Evolutionary conservation across 1,140 invertebrate genomes (phyloP).

Genomic region (Dreissena polymorpha): DNA sequence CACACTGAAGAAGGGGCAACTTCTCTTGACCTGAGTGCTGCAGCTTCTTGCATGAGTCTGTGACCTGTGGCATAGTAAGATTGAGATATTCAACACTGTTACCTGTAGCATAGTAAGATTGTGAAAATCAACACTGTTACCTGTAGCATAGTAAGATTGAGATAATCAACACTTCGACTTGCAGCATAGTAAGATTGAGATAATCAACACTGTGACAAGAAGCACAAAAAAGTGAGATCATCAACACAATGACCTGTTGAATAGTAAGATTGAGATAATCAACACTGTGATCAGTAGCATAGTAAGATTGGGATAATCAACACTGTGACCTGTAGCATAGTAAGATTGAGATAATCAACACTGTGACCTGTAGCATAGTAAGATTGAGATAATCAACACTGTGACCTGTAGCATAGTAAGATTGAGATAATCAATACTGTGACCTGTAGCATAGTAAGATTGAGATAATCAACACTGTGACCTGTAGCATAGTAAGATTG

Average conservation of each 20-base stretch:
- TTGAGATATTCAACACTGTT: neutral
- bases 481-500: constrained; percentile 1
- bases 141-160: neutral
- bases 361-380: constrained; percentile 11
- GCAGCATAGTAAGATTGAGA: neutral
- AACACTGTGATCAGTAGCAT: constrained; percentile 5
- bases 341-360: too few relatives aligned
- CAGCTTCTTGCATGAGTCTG: constrained; percentile 42
- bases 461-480: neutral
- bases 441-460: constrained; percentile 6
- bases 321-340: constrained; percentile 13
- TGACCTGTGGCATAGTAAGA: constrained; percentile 4
- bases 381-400: neutral
- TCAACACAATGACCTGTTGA: constrained; percentile 23
- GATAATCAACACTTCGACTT: neutral
- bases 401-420: constrained; percentile 9
- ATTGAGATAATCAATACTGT: neutral
- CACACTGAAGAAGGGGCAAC: constrained; percentile 40
- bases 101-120: constrained; percentile 6
- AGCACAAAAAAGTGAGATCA: too few relatives aligned
- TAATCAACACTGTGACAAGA: too few relatives aligned
- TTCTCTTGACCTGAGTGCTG: constrained; percentile 48
- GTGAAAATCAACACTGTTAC: neutral
- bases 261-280: too few relatives aligned
- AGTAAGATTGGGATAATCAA: too few relatives aligned